Conservation (phyloP, 2,113 vertebrate genomes). For the Anguilla rostrata region DNA sequence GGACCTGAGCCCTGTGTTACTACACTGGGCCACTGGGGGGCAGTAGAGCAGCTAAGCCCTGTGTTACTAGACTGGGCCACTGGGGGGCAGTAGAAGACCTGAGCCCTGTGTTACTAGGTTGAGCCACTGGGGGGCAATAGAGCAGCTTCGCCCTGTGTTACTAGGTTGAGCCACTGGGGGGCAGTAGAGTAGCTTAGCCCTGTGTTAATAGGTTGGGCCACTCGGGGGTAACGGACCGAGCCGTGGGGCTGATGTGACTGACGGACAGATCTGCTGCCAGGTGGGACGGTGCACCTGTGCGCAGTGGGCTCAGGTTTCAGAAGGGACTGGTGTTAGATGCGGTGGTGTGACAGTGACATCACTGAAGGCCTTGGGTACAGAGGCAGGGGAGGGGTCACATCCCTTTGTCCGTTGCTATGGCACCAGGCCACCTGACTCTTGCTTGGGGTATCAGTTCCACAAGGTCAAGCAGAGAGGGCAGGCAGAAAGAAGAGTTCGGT, state of each 20-base stretch:
- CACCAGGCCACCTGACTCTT: conserved; percentile 13
- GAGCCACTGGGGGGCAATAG: too few relatives aligned
- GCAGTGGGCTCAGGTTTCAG: conserved; percentile 42
- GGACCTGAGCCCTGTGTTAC: too few relatives aligned
- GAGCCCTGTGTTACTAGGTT: too few relatives aligned
- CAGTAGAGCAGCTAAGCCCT: too few relatives aligned
- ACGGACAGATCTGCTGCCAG: background rate
- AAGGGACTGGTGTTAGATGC: conserved; percentile 29
- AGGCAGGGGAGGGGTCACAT: conserved; percentile 21
- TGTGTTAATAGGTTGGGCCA: too few relatives aligned
- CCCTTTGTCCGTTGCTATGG: conserved; percentile 29
- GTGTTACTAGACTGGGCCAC: too few relatives aligned
- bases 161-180: too few relatives aligned
- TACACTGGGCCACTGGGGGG: too few relatives aligned
- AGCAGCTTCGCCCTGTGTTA: too few relatives aligned
- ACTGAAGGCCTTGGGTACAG: background rate
- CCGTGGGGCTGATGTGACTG: background rate
- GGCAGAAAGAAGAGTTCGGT: background rate
- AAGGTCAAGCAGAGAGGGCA: background rate
- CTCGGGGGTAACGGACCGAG: background rate
- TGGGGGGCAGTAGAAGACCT: too few relatives aligned
- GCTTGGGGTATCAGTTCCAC: conserved; percentile 33
- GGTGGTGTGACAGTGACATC: conserved; percentile 16
- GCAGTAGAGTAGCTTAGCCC: too few relatives aligned
- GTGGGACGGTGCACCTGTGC: background rate